A percentile compares a stretch with the other conserved stretches of the same genome.
phyloP scores from a whole-genome alignment of 2,888 invertebrate genomes.

The Drosophila subquinaria region DNA sequence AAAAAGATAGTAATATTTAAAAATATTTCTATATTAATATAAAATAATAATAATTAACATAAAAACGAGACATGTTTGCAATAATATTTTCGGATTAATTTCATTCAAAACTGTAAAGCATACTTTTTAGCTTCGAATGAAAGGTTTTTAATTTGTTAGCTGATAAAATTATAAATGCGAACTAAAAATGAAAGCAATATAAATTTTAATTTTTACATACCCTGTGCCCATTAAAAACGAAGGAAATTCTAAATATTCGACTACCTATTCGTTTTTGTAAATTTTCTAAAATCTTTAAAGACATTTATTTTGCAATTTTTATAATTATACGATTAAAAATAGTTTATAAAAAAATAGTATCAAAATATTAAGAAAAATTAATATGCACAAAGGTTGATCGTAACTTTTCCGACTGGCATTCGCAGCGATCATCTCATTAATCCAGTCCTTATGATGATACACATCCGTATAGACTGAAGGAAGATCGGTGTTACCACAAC shows the following conservation, averaged over 20 bases:
- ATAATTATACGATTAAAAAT: not conserved
- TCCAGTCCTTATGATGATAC: conserved; percentile 38
- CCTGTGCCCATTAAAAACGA: not conserved
- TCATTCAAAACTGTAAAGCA: not conserved
- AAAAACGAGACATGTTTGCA: not conserved
- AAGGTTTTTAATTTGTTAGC: not conserved
- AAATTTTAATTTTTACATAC: not conserved
- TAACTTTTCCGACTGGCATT: not conserved
- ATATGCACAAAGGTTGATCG: not conserved
- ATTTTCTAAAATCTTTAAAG: not conserved
- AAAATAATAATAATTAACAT: not conserved
- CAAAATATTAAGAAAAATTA: not conserved
- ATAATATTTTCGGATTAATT: not conserved
- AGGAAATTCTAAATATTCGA: not conserved
- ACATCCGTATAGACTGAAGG: conserved; percentile 60
- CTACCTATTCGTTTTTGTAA: not conserved
- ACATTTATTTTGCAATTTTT: not conserved
- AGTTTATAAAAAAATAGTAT: not conserved
- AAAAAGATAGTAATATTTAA: not conserved
- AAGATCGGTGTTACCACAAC: not conserved
- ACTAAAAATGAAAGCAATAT: conserved; percentile 9
- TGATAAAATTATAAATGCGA: not conserved
- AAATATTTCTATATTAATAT: not conserved
- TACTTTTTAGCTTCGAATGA: not conserved
- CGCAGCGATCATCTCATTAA: not conserved